Evolutionary conservation across 2,113 vertebrate genomes (phyloP).

Genomic region (Corythoichthys haematopterus): DNA sequence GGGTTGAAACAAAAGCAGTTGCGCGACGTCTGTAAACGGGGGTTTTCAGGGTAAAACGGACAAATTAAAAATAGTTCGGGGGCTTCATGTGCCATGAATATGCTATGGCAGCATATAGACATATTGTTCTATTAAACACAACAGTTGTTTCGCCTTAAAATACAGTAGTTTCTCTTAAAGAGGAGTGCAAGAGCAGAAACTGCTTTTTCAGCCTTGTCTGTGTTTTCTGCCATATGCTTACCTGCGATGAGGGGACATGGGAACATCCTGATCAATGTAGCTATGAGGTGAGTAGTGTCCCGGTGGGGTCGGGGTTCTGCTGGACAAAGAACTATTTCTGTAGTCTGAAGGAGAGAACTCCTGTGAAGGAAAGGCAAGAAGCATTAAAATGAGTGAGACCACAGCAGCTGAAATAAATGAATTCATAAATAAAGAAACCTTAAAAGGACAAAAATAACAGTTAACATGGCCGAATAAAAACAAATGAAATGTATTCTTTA

Average conservation of each 20-base stretch:
- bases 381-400: not conserved
- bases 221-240: slow-evolving; percentile 25
- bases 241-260: slow-evolving; percentile 70
- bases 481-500: not conserved
- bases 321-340: slow-evolving; percentile 67
- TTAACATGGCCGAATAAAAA: not conserved
- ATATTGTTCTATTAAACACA: no score
- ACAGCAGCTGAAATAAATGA: not conserved
- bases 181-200: no score
- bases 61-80: no score
- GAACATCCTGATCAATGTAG: slow-evolving; percentile 62
- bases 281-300: slow-evolving; percentile 71
- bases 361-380: slow-evolving; percentile 38
- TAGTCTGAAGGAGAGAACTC: slow-evolving; percentile 64
- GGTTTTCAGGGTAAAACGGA: no score
- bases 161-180: no score
- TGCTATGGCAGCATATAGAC: no score
- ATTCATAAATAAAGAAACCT: slow-evolving; percentile 9
- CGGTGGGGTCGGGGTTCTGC: slow-evolving; percentile 73
- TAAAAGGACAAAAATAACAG: not conserved
- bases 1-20: no score
- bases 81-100: no score
- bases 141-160: no score
- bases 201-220: no score
- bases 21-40: no score